phyloP scores from a whole-genome alignment of 2,113 vertebrate genomes.

The Silurus asotus region DNA sequence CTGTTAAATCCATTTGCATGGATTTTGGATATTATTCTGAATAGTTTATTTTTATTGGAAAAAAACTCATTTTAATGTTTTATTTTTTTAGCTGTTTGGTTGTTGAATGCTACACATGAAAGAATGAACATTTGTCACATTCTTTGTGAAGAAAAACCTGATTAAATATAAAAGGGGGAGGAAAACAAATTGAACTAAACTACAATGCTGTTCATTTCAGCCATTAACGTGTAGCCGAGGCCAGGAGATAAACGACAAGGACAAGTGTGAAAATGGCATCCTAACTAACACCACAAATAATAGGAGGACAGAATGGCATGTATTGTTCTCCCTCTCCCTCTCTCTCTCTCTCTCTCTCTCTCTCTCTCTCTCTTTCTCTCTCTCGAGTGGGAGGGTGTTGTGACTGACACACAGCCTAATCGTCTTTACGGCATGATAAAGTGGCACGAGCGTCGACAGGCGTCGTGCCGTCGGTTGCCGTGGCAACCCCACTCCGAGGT shows the following conservation, averaged over 20 bases:
- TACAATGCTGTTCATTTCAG: neutral
- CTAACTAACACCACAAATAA: conserved; percentile 7
- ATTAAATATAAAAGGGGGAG: neutral
- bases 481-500: conserved; percentile 48
- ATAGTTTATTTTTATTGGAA: neutral
- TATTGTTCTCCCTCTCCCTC: conserved; percentile 15
- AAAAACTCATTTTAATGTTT: neutral
- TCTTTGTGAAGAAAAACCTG: neutral
- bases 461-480: conserved; percentile 47
- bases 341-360: conserved; percentile 3
- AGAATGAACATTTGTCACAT: neutral
- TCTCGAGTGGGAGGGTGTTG: conserved; percentile 45
- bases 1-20: neutral
- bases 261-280: conserved; percentile 27
- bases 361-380: neutral
- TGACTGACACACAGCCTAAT: conserved; percentile 68
- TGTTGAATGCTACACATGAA: neutral
- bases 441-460: conserved; percentile 63
- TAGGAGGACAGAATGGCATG: neutral
- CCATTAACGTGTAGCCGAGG: neutral
- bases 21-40: neutral
- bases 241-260: neutral
- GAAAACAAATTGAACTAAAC: neutral
- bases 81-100: neutral
- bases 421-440: conserved; percentile 66